Evolutionary conservation across 2,113 vertebrate species (phyloP).

Genomic region (Protobothrops flavoviridis): DNA sequence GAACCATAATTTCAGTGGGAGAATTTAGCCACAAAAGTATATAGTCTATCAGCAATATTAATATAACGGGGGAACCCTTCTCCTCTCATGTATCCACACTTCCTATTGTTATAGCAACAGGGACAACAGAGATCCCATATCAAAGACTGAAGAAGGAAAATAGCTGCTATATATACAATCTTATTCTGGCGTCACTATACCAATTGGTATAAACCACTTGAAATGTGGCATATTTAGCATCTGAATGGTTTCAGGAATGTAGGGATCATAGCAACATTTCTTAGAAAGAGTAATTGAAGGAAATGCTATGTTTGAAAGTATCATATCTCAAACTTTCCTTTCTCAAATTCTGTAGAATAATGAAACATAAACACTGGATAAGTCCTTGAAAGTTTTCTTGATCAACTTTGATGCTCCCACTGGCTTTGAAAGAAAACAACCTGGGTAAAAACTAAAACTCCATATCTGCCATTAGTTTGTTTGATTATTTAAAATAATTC

Average conservation of each 20-base stretch:
- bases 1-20: slow-evolving; percentile 1
- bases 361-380: not conserved
- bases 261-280: slow-evolving; percentile 57
- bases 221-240: slow-evolving; percentile 45
- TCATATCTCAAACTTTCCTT: slow-evolving; percentile 29
- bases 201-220: slow-evolving; percentile 65
- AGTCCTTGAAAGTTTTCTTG: not conserved
- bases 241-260: slow-evolving; percentile 48
- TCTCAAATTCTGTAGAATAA: slow-evolving; percentile 12
- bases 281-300: slow-evolving; percentile 45
- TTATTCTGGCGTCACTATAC: slow-evolving; percentile 58
- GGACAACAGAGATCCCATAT: slow-evolving; percentile 64
- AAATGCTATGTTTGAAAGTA: slow-evolving; percentile 38
- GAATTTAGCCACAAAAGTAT: slow-evolving; percentile 32
- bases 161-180: slow-evolving; percentile 63
- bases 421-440: slow-evolving; percentile 35
- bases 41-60: slow-evolving; percentile 44
- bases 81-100: slow-evolving; percentile 17
- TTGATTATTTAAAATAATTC: not conserved
- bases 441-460: slow-evolving; percentile 23
- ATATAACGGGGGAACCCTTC: slow-evolving; percentile 56
- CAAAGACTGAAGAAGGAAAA: slow-evolving; percentile 63
- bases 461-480: not conserved
- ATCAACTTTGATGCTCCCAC: not conserved
- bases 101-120: slow-evolving; percentile 64